phyloP scores from a whole-genome alignment of 2,113 vertebrate species.

The Ursus arctos region DNA sequence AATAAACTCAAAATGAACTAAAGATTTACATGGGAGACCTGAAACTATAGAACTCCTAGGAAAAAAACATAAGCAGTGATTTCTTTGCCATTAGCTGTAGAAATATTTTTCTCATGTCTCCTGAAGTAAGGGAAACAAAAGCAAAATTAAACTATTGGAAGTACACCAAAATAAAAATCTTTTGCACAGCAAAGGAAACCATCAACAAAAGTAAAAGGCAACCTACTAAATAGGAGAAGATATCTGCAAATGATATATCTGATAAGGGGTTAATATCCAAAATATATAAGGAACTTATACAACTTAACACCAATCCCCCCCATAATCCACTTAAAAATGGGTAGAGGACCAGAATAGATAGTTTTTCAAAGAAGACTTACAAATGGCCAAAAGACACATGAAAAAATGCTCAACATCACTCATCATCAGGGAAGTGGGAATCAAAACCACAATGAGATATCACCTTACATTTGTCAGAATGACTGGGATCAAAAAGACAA shows the following conservation, averaged over 20 bases:
- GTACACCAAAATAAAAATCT: background rate
- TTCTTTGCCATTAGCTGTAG: background rate
- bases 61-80: background rate
- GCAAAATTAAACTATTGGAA: background rate
- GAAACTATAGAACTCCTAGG: background rate
- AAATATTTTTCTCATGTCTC: background rate
- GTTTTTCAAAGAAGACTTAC: background rate
- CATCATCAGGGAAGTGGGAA: background rate
- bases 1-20: background rate
- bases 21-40: background rate
- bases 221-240: background rate
- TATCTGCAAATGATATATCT: background rate
- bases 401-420: background rate
- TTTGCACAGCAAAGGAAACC: background rate
- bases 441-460: background rate
- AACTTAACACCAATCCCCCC: background rate
- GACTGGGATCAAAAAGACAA: background rate
- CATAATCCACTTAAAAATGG: background rate
- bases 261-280: background rate
- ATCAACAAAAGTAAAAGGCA: background rate
- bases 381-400: background rate
- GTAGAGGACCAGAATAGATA: background rate
- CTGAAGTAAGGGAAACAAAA: background rate
- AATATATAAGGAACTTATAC: background rate
- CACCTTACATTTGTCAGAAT: background rate